Evolutionary conservation across 1,140 invertebrate species (phyloP).

Genomic region (Drosophila tani): DNA sequence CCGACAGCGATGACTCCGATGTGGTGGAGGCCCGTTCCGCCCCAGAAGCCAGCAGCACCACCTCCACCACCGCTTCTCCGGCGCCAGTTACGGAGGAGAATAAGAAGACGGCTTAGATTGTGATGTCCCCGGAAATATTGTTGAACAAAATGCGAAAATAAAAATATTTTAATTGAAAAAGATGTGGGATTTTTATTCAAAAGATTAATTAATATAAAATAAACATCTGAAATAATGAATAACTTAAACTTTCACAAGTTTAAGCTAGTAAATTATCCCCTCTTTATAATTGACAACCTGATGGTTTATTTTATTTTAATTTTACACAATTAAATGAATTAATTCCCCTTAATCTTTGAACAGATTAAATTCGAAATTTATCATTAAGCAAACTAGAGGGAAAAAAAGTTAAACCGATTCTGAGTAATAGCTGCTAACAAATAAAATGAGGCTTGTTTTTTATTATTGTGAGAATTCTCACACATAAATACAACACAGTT

Average conservation of each 20-base stretch:
- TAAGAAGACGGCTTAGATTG: conserved; percentile 60
- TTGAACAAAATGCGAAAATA: conserved; percentile 18
- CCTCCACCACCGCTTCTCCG: conserved; percentile 57
- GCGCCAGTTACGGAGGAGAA: conserved; percentile 58
- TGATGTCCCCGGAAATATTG: conserved; percentile 5
- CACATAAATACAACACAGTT: conserved; percentile 1
- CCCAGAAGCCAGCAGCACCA: conserved; percentile 47
- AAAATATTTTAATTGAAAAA: conserved; percentile 13
- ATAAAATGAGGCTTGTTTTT: not conserved
- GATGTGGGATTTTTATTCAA: not conserved
- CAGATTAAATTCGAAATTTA: not conserved
- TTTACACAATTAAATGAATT: conserved; percentile 5
- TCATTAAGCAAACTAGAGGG: not conserved
- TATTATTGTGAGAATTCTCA: not conserved
- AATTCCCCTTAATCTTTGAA: not conserved
- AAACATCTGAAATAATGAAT: not conserved
- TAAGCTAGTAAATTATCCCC: not conserved
- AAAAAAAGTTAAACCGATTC: conserved; percentile 10
- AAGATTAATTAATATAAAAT: not conserved
- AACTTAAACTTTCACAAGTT: too few relatives aligned
- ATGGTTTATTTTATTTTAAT: not conserved
- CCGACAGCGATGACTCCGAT: conserved; percentile 74
- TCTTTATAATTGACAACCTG: not conserved
- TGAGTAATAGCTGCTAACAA: not conserved
- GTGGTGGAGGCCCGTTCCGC: conserved; percentile 76